A percentile compares a stretch with the other conserved stretches of the same genome.
phyloP scores from a whole-genome alignment of 2,113 vertebrate genomes.

The Ailurus styani region DNA sequence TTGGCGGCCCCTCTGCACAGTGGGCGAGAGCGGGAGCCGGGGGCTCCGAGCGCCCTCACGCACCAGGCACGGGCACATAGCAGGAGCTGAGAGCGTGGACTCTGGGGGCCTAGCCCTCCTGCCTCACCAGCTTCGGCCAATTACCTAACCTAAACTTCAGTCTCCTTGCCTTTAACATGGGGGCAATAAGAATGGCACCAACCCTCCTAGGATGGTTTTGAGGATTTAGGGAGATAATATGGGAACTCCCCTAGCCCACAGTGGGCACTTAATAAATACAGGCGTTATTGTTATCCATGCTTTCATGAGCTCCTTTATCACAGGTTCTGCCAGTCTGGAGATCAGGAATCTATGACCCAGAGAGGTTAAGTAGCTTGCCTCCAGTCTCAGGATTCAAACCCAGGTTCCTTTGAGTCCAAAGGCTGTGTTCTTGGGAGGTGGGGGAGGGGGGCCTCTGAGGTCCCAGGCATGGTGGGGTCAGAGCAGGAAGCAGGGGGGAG shows the following conservation, averaged over 20 bases:
- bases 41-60: background rate
- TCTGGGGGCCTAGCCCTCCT: background rate
- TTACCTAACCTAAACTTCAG: background rate
- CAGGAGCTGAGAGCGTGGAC: background rate
- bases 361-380: background rate
- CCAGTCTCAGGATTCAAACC: background rate
- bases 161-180: background rate
- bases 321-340: background rate
- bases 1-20: background rate
- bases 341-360: background rate
- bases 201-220: background rate
- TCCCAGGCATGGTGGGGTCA: background rate
- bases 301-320: background rate
- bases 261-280: background rate
- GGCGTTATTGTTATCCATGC: background rate
- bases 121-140: background rate
- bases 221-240: background rate
- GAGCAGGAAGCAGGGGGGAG: background rate
- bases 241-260: background rate
- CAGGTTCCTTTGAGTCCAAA: background rate
- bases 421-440: background rate
- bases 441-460: background rate
- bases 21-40: too few relatives aligned
- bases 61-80: background rate
- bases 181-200: background rate